Evolutionary conservation across 2,888 invertebrate genomes (phyloP), one percentile per base, ranked within the genome.

Genomic region (Vesta saturnalis): DNA sequence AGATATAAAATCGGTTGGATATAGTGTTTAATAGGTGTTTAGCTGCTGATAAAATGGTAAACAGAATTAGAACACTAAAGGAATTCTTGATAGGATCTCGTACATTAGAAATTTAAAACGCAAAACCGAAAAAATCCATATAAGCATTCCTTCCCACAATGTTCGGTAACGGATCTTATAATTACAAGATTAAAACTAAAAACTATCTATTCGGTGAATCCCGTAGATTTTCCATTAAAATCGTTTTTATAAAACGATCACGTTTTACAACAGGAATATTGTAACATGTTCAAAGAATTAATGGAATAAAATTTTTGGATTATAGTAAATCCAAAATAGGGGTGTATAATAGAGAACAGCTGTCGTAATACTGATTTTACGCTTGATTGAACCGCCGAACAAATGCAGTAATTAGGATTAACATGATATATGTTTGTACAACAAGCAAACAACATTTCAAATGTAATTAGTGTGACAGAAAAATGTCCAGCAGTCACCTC

Each of bases 401-500:
- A 64, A 70, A 70, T 67, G 57, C 60, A 66, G 64, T 70, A 67
- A 67, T 70, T 67, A 70, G 70, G 70, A 70, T 70, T 70, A 70
- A 59, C 66, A 63, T 67, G 70, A 67, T 70, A 60, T 70, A 64
- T 64, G 66, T 66, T 43, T 60, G 57, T 60, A 49, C 55, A 60
- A 64, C 52, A 57, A 65, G 49, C 52, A 57, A 56, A 55, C 57
- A 65, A 61, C 61, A 61, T 65, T 68, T 65, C 64, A 57, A 65
- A 47, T 66, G 52, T 69, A 63, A 66, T 65, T 64, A 69, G 35
- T 62, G 35, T 22, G n/a, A 23, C 30, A 54, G 57, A 68, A 68
- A 68, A 68, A 64, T 54, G 15, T 5, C 35, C n/a, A 18, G 22
- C 47, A 22, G 55, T 15, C 57, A 21, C 19, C 18, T 43, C 52